Percentiles rank a stretch among this genome's conserved stretches.
Conservation (phyloP, 2,888 invertebrate species). For the Sylvicola cinctus region DNA sequence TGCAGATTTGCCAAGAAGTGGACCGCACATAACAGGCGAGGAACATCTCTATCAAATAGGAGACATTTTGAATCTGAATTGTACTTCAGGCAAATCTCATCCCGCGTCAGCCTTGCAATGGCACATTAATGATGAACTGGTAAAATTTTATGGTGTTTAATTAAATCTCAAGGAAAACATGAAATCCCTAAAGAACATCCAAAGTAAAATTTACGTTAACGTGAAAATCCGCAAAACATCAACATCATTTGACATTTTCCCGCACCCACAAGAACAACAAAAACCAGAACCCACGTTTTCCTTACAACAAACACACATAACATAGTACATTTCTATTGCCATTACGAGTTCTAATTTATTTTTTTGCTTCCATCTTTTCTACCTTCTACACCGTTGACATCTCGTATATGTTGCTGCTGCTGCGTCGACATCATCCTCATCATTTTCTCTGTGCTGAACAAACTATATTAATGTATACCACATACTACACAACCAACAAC, state of each 20-base stretch:
- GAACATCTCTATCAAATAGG: conserved; percentile 52
- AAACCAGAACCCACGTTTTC: too few relatives aligned
- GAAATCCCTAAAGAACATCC: too few relatives aligned
- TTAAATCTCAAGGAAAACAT: not conserved
- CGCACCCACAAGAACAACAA: too few relatives aligned
- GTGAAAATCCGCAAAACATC: too few relatives aligned
- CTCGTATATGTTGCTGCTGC: not conserved
- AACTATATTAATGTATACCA: too few relatives aligned
- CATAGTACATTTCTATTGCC: too few relatives aligned
- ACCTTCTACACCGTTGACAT: not conserved
- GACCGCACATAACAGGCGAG: conserved; percentile 52
- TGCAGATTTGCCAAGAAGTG: conserved; percentile 46
- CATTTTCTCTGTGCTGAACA: not conserved
- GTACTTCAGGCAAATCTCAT: conserved; percentile 55
- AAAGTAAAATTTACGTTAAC: too few relatives aligned
- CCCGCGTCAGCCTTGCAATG: conserved; percentile 54
- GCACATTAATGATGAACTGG: conserved; percentile 62
- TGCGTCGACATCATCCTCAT: not conserved
- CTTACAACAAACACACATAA: too few relatives aligned
- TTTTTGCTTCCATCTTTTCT: too few relatives aligned
- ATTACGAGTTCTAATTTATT: too few relatives aligned
- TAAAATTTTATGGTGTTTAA: conserved; percentile 18
- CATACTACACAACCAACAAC: too few relatives aligned
- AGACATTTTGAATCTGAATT: conserved; percentile 51
- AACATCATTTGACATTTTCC: too few relatives aligned